Conservation (phyloP, 2,113 vertebrate species). For the Myiozetetes cayanensis region DNA sequence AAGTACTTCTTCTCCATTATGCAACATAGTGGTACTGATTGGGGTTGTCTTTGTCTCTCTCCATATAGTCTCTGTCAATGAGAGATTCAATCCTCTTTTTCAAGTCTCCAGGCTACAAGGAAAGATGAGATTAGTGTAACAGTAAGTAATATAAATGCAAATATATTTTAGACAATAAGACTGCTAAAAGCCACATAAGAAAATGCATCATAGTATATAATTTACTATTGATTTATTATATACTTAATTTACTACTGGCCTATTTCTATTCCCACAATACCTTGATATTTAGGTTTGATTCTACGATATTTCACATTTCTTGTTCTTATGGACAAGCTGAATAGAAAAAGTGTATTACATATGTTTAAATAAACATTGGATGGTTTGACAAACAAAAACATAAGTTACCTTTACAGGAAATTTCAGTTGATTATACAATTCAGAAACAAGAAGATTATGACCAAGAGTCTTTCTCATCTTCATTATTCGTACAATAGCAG, state of each 20-base stretch:
- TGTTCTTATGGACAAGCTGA: background rate
- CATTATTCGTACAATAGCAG: conserved; percentile 93
- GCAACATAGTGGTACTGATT: conserved; percentile 98
- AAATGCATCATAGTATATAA: background rate
- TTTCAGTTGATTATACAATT: conserved; percentile 93
- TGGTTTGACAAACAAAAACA: background rate
- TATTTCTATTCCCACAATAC: background rate
- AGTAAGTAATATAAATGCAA: background rate
- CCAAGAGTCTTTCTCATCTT: conserved; percentile 95
- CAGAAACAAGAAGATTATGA: conserved; percentile 90
- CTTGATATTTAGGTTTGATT: background rate
- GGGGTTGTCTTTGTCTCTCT: conserved; percentile 93
- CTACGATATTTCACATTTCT: background rate
- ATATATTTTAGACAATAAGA: background rate
- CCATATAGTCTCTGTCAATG: conserved; percentile 98
- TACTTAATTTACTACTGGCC: background rate
- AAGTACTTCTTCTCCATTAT: conserved; percentile 66
- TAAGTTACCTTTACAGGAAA: conserved; percentile 91
- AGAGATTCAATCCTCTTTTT: conserved; percentile 98
- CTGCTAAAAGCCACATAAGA: background rate
- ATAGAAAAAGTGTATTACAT: background rate
- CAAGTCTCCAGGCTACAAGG: conserved; percentile 89
- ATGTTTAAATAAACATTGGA: background rate
- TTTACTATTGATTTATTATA: background rate
- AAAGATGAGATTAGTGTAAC: background rate